Evolutionary conservation across 2,888 invertebrate genomes (phyloP), one percentile per base, ranked within the genome.

Genomic region (Lochmaea crataegi): DNA sequence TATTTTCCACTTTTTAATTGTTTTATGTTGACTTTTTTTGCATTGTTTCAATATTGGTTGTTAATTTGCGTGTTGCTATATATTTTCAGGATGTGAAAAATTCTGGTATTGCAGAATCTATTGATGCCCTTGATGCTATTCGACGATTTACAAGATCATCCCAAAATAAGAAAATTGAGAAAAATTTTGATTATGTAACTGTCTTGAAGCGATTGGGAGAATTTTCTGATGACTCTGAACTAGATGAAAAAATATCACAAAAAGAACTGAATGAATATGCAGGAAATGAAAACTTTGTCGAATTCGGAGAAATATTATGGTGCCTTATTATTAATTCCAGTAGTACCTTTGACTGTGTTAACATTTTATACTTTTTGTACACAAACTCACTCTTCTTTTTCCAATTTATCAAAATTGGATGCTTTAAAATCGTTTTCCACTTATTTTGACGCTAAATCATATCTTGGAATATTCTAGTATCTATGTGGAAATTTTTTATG

Each of bases 241-340:
- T 75, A 2, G 10, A 65, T 73, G 56, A 72, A 57, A 75, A 72
- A 65, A 76, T 78, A 56, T 72, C 77, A 6, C 68, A 73, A 53
- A 69, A 69, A 45, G 72, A 75, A 56, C 53, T 66, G 26, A 74
- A 74, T 41, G 67, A 71, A 16, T 71, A 72, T 41, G 11, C 65
- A 9, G 76, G 72, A 9, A 74, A 66, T 61, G 75, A 76, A 60
- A 68, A 83, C 72, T 84, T 84, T 6, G 84, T 84, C 51, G 89
- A 90, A 82, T 90, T 89, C 87, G 89, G 89, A 22, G 89, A 90
- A 63, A 84, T 87, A 78, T n/a, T 78, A 88, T 63, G 90, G 90
- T n/a, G 85, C 89, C 16, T 81, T 88, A 22, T 77, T 88, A 57
- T 84, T 88, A 74, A 86, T 87, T 41, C 66, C 89, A 51, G 73